Evolutionary conservation across 1,140 invertebrate genomes (phyloP), one percentile per base, ranked within the genome.

Genomic region (Fopius arisanus): DNA sequence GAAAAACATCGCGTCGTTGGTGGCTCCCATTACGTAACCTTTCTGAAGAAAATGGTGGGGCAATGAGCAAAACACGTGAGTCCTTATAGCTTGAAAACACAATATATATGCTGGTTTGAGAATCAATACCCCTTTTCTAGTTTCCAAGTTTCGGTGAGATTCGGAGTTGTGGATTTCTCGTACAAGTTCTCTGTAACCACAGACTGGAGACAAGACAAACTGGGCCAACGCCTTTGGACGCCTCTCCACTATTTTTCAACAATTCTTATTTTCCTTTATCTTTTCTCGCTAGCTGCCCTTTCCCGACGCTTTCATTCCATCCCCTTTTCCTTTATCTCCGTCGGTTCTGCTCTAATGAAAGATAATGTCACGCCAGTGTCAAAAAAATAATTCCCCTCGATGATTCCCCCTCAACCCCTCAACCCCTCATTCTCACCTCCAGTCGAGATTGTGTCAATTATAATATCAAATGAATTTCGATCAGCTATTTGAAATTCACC

Each of bases 181-280:
- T 37, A 12, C 33, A 37, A 37, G 5, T 37, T 37, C 5, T 37
- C 5, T 48, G 43, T 16, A 48, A 48, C 43, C 43, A 48, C 43
- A 48, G 43, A 48, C 43, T 48, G 16, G 43, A 19, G 43, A 48
- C 43, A n/a, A 48, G 43, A 48, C 43, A 48, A 48, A 48, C 43
- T 48, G 43, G 43, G 43, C 43, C 43, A 48, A 48, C 43, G 43
- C 43, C 43, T 48, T 48, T 48, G 43, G n/a, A 48, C n/a, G n/a
- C 16, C 43, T 48, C 16, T 48, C n/a, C 43, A 14, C 43, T 16
- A 48, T 48, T 48, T 48, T 48, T 48, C 43, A 16, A 16, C 43
- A 48, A 48, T 48, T 48, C 43, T 48, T 48, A 48, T 48, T 48
- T 48, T 48, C 43, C 43, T 48, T 48, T 48, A 48, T 48, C 43